These are phyloP conservation scores for Rhyacophila brunnea DNA, from an alignment of 1,140 invertebrate genomes.

Conservation along the genomic window DNA sequence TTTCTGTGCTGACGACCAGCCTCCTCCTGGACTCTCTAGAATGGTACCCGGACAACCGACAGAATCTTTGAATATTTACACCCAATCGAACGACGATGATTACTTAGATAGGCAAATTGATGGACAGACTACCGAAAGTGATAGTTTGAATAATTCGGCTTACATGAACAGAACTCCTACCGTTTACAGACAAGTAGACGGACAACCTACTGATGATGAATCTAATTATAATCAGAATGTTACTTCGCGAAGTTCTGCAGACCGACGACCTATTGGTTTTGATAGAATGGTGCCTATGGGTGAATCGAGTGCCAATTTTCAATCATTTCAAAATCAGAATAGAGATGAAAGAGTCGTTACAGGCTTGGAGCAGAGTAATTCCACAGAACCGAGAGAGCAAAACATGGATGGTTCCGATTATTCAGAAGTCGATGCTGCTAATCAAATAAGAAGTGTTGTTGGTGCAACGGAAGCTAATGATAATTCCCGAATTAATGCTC, in stretches of 20 bases:
- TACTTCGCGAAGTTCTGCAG: slow-evolving; percentile 37
- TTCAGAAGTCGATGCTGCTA: slow-evolving; percentile 40
- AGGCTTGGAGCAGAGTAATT: slow-evolving; percentile 47
- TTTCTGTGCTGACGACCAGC: slow-evolving; percentile 53
- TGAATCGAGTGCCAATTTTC: slow-evolving; percentile 45
- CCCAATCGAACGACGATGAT: slow-evolving; percentile 43
- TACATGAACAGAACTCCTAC: slow-evolving; percentile 23
- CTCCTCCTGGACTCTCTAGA: slow-evolving; percentile 56
- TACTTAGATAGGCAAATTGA: slow-evolving; percentile 52
- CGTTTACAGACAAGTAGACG: slow-evolving; percentile 47
- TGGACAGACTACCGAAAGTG: slow-evolving; percentile 46
- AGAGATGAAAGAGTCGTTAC: slow-evolving; percentile 53
- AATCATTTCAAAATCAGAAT: slow-evolving; percentile 38
- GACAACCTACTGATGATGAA: slow-evolving; percentile 46
- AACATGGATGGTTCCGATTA: slow-evolving; percentile 53
- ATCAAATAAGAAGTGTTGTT: slow-evolving; percentile 42
- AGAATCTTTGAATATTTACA: slow-evolving; percentile 43
- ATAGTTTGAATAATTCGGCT: slow-evolving; percentile 35
- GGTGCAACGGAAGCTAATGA: slow-evolving; percentile 40
- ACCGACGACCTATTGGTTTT: slow-evolving; percentile 45
- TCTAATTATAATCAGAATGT: slow-evolving; percentile 39
- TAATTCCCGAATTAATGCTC: slow-evolving; percentile 27
- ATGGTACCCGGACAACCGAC: slow-evolving; percentile 59
- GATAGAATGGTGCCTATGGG: slow-evolving; percentile 53
- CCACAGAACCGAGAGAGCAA: slow-evolving; percentile 46